Evolutionary conservation across 1,140 invertebrate species (phyloP).

Genomic region (Solenopsis fugax): DNA sequence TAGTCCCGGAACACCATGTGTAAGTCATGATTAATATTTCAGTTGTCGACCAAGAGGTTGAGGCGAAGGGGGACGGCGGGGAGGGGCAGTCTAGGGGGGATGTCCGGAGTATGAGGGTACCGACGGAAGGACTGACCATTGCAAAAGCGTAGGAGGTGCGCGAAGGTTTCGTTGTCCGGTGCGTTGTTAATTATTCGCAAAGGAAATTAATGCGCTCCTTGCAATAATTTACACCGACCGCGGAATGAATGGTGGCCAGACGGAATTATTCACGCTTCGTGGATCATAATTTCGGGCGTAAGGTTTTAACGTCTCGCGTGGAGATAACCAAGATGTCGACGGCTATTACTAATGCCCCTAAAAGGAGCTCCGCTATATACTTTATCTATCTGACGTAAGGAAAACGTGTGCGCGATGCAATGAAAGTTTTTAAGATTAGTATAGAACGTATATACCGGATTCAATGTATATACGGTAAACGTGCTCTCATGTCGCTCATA

Average conservation of each 20-base stretch:
- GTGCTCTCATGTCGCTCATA: background rate
- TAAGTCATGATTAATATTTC: conserved; percentile 85
- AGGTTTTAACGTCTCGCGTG: conserved; percentile 46
- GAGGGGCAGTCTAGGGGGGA: conserved; percentile 23
- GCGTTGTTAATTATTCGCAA: conserved; percentile 83
- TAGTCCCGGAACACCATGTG: conserved; percentile 78
- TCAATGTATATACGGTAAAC: background rate
- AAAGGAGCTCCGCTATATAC: background rate
- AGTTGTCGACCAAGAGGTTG: conserved; percentile 77
- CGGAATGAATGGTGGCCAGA: conserved; percentile 79
- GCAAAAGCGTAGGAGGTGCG: conserved; percentile 69
- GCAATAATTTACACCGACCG: conserved; percentile 81
- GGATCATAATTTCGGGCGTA: conserved; percentile 66
- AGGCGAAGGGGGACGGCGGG: conserved; percentile 50
- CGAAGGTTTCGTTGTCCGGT: conserved; percentile 79
- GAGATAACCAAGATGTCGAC: conserved; percentile 43
- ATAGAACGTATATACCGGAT: background rate
- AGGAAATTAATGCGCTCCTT: conserved; percentile 82
- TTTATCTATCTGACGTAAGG: background rate
- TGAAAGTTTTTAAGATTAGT: background rate
- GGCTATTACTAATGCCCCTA: conserved; percentile 31
- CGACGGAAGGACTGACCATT: conserved; percentile 77
- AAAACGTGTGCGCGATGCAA: background rate
- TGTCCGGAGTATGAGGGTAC: conserved; percentile 44
- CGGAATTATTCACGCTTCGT: conserved; percentile 81